These are phyloP conservation scores for Adelges cooleyi DNA, from an alignment of 1,140 invertebrate species.

Conservation along the genomic window DNA sequence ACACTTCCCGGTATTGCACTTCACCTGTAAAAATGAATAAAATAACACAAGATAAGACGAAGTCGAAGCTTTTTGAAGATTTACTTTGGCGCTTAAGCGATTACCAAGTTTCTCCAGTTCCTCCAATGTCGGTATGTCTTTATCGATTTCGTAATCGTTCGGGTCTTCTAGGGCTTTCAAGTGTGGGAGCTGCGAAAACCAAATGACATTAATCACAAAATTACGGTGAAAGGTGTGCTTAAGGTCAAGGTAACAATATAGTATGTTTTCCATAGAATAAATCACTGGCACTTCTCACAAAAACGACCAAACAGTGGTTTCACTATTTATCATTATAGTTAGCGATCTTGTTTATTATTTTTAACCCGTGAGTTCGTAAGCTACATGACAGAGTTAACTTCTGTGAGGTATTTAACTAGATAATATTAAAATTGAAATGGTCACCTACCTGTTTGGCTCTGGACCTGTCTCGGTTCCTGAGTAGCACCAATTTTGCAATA, in stretches of 20 bases:
- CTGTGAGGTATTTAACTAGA: too few relatives aligned
- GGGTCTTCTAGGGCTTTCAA: conserved; percentile 67
- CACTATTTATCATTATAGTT: too few relatives aligned
- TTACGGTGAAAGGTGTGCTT: too few relatives aligned
- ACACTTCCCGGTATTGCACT: conserved; percentile 66
- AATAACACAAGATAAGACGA: conserved; percentile 1
- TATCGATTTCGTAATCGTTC: conserved; percentile 67
- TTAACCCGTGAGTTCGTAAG: too few relatives aligned
- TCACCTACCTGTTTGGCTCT: conserved; percentile 58
- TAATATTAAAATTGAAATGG: conserved; percentile 5
- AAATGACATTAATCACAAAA: conserved; percentile 10
- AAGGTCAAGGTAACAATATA: too few relatives aligned
- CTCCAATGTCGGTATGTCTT: conserved; percentile 28
- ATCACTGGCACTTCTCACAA: too few relatives aligned
- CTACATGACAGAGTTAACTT: too few relatives aligned
- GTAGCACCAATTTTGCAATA: conserved; percentile 70
- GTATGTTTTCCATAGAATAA: too few relatives aligned
- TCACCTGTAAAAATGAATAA: conserved; percentile 41
- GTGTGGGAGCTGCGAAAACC: conserved; percentile 48
- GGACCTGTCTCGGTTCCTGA: conserved; percentile 74
- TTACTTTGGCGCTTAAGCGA: not conserved
- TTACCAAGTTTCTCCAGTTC: conserved; percentile 31
- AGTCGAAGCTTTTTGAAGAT: not conserved
- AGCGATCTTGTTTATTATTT: too few relatives aligned
- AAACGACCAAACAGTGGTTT: too few relatives aligned